Base-by-base conservation (phyloP, 2,888 invertebrate genomes). In the Melolontha melolontha region DNA sequence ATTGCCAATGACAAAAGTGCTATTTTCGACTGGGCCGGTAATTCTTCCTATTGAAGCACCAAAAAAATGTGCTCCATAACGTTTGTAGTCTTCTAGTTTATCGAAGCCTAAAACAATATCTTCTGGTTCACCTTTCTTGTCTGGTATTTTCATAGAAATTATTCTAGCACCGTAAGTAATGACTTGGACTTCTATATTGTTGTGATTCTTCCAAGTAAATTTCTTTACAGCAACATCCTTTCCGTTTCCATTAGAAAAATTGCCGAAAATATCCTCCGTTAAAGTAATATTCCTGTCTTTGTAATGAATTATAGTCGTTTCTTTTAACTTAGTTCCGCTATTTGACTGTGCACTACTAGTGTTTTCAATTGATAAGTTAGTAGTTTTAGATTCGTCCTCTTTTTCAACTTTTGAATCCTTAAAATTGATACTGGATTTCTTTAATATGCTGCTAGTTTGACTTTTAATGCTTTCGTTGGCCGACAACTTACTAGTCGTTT, bases 71-170 rank as follows among this genome's bases (percentile, higher is more conserved):
- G 92, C 69, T 16, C 76, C 73, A 62, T 82, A 76, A 54, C 73
- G 75, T 4, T 76, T 71, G 73, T 84, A 88, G 88, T 95, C 94
- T 82, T 90, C 87, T 70, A 95, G 83, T 67, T 90, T 87, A 79
- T 95, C 95, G 77, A 91, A 96, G 22, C 96, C 96, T 39, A 94
- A 87, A 0, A 92, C 87, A 1, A 97, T 86, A 79, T 97, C 96
- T 12, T 89, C 91, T 7, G 91, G 77, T 8, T 87, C 83, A 17
- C 93, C 94, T 77, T 87, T 85, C 71, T 87, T 89, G 79, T 95
- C 92, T 0, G 94, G 94, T 0, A 91, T 88, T 78, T 88, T 88
- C 7, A 97, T 87, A 5, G 90, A 86, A 0, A 90, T 41, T 41
- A 70, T 65, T 10, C 93, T 91, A 0, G 95, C 96, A 12, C 96